Evolutionary conservation across 2,797 vertebrate genomes (phyloP).

Genomic region (Aeoliscus strigatus): DNA sequence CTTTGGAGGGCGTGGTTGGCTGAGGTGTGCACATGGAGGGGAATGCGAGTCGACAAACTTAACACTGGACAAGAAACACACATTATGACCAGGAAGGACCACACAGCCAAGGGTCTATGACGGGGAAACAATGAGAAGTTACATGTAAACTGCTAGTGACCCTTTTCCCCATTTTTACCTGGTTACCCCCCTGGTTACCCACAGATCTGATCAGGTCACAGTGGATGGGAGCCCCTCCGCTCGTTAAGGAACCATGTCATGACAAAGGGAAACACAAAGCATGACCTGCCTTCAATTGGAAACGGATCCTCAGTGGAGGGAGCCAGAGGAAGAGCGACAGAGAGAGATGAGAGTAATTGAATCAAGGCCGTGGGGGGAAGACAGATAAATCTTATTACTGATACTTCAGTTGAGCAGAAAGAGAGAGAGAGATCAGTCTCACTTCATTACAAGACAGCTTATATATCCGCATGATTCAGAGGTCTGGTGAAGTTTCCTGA

Average conservation of each 20-base stretch:
- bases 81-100: conserved; percentile 45
- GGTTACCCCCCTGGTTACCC: conserved; percentile 47
- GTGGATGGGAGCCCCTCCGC: conserved; percentile 58
- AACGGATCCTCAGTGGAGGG: conserved; percentile 71
- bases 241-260: conserved; percentile 75
- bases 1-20: conserved; percentile 1
- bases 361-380: conserved; percentile 64
- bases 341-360: conserved; percentile 69
- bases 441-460: conserved; percentile 56
- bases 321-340: conserved; percentile 44
- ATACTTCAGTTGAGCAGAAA: conserved; percentile 64
- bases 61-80: conserved; percentile 70
- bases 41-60: conserved; percentile 59
- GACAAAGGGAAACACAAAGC: conserved; percentile 78
- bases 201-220: conserved; percentile 73
- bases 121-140: conserved; percentile 67
- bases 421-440: conserved; percentile 51
- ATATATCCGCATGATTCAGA: conserved; percentile 46
- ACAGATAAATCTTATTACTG: conserved; percentile 74
- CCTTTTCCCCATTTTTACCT: conserved; percentile 67
- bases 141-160: conserved; percentile 76
- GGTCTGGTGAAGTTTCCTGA: conserved; percentile 26
- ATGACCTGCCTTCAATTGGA: conserved; percentile 79
- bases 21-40: conserved; percentile 37
- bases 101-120: conserved; percentile 75